A percentile compares a stretch with the other conserved stretches of the same genome.
Conservation (phyloP, 1,140 invertebrate genomes). For the Pachyrhynchus sulphureomaculatus region DNA sequence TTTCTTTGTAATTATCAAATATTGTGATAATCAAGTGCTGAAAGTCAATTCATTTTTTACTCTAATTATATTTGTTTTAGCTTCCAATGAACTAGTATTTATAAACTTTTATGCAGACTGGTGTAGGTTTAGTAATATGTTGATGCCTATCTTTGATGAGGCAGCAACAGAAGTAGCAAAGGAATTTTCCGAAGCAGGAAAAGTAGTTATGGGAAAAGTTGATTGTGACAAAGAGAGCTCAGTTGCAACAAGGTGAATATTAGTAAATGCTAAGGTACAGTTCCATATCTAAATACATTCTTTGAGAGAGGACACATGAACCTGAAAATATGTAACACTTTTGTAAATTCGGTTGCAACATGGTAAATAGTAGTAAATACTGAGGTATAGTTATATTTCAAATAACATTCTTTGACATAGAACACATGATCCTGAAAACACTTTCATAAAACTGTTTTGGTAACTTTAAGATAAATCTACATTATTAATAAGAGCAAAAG, state of each 20-base stretch:
- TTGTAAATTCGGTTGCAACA: constrained; percentile 80
- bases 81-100: constrained; percentile 92
- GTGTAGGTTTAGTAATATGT: constrained; percentile 93
- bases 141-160: constrained; percentile 96
- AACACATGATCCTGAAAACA: too few relatives aligned
- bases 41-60: too few relatives aligned
- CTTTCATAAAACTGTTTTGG: too few relatives aligned
- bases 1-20: too few relatives aligned
- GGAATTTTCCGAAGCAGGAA: constrained; percentile 77
- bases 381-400: too few relatives aligned
- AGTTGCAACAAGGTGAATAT: constrained; percentile 63
- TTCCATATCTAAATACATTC: too few relatives aligned
- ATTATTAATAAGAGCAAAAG: too few relatives aligned
- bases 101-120: constrained; percentile 99
- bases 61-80: constrained; percentile 66
- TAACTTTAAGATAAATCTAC: too few relatives aligned
- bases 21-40: too few relatives aligned
- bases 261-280: not conserved
- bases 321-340: too few relatives aligned
- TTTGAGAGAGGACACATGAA: too few relatives aligned
- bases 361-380: constrained; percentile 1
- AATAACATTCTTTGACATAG: too few relatives aligned
- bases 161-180: constrained; percentile 82
- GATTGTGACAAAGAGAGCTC: constrained; percentile 91
- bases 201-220: constrained; percentile 93